Base-by-base conservation (phyloP, 1,140 invertebrate species). In the Thrips palmi region DNA sequence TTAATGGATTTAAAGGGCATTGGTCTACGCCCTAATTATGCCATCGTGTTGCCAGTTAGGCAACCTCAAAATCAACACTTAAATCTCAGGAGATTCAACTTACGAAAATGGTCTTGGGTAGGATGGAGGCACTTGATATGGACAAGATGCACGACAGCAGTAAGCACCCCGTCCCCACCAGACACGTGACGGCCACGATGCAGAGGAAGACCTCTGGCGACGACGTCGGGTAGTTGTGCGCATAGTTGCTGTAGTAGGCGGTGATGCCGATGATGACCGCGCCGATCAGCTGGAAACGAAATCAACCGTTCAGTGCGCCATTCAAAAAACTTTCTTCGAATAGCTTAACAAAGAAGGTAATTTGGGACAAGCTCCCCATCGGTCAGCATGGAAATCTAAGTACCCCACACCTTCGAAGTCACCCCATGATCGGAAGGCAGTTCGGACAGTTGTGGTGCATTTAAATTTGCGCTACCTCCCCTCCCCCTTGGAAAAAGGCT, bases 91-190 rank as follows among this genome's bases (percentile, higher is more conserved):
- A 38, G 1, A 30, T 37, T 23, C 39, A 45, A 80, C 81, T 83
- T 65, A 86, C 83, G 51, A 78, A 83, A 41, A 81, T 69, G 3
- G 80, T 85, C 62, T 85, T 87, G 0, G 77, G 67, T 41, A 87
- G 70, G 42, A 86, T 74, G 11, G 77, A 70, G 4, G 77, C 74
- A 0, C 79, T 80, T 6, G 78, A 71, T 24, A 81, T 62, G 2
- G 80, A 84, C 8, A 73, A 56, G 1, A 85, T 45, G 47, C 74
- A 84, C 8, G 81, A 71, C 4, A 75, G 47, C 7, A 86, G 52
- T 17, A 86, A 51, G 41, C 79, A 68, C 41, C 75, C 72, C 4
- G 79, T 84, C 8, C 71, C 70, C 39, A 85, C 72, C 47, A 86
- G 63, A 53, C 80, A 85, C 7, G 81, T 65, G 12, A 12, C 20